Percentiles rank a stretch among this genome's conserved stretches.
phyloP scores from a whole-genome alignment of 37 sponge, comb jelly and placozoan species.

The Axinella damicornis region DNA sequence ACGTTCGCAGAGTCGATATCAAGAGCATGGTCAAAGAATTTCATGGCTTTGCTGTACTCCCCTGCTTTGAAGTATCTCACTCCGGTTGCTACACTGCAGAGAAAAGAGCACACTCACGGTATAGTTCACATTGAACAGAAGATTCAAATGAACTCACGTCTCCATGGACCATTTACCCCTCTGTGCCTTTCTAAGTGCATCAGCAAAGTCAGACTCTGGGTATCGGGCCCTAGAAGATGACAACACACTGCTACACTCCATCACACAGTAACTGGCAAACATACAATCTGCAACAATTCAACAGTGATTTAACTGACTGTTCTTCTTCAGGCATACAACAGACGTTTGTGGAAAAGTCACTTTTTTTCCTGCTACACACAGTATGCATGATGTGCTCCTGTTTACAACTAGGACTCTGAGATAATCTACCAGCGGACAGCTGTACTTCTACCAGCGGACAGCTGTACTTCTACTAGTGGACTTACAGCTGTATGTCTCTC shows the following conservation, averaged over 20 bases:
- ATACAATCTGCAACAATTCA: too few relatives aligned
- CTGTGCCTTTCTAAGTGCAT: constrained; percentile 67
- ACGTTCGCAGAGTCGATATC: constrained; percentile 78
- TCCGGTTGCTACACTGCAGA: constrained; percentile 76
- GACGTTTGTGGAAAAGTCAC: too few relatives aligned
- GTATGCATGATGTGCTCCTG: too few relatives aligned
- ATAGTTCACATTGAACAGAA: background rate
- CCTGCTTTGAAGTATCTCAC: constrained; percentile 75
- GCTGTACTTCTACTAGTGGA: background rate
- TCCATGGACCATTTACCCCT: constrained; percentile 79
- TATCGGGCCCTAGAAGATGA: constrained; percentile 21
- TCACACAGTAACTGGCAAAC: too few relatives aligned
- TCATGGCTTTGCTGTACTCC: constrained; percentile 46
- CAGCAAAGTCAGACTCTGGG: constrained; percentile 46
- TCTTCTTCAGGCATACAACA: too few relatives aligned
- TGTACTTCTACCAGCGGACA: too few relatives aligned
- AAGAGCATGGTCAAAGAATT: constrained; percentile 77
- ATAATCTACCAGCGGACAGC: too few relatives aligned
- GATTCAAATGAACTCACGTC: constrained; percentile 27
- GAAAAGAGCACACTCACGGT: too few relatives aligned
- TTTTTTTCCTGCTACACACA: too few relatives aligned
- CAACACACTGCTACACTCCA: too few relatives aligned
- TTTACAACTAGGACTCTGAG: too few relatives aligned
- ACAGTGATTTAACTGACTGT: too few relatives aligned
- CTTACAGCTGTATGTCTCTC: constrained; percentile 12